phyloP scores from a whole-genome alignment of 2,797 vertebrate species.

The Dermochelys coriacea region DNA sequence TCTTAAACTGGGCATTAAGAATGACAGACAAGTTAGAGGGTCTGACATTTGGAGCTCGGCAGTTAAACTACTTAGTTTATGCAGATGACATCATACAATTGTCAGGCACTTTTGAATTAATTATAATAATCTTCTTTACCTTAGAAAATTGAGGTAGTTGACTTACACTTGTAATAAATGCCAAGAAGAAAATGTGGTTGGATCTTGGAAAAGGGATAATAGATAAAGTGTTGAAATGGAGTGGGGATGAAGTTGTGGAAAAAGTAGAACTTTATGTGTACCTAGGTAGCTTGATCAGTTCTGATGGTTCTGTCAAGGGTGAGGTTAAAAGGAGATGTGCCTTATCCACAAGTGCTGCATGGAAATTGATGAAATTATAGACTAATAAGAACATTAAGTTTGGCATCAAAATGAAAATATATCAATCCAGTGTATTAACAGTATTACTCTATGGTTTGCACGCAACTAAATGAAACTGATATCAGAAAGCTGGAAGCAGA shows the following conservation, averaged over 20 bases:
- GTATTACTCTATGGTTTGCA: not conserved
- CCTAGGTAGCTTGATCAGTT: not conserved
- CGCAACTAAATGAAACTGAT: not conserved
- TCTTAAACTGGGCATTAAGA: not conserved
- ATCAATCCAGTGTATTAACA: not conserved
- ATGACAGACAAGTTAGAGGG: not conserved
- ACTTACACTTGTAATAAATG: not conserved
- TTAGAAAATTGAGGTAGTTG: not conserved
- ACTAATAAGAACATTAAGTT: not conserved
- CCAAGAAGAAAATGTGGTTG: not conserved
- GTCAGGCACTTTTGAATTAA: not conserved
- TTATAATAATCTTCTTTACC: not conserved
- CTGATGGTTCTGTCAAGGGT: not conserved
- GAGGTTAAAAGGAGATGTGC: constrained; percentile 6
- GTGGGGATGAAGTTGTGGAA: not conserved
- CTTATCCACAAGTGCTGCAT: not conserved
- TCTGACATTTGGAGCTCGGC: fast-evolving
- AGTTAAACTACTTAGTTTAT: not conserved
- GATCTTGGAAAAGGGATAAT: not conserved
- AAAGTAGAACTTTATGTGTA: not conserved
- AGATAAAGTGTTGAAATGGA: not conserved
- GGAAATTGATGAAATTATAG: not conserved
- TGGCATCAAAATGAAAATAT: not conserved
- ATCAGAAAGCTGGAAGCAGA: not conserved
- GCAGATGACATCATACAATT: not conserved